phyloP scores from a whole-genome alignment of 2,113 vertebrate genomes.

The Bujurquina vittata region DNA sequence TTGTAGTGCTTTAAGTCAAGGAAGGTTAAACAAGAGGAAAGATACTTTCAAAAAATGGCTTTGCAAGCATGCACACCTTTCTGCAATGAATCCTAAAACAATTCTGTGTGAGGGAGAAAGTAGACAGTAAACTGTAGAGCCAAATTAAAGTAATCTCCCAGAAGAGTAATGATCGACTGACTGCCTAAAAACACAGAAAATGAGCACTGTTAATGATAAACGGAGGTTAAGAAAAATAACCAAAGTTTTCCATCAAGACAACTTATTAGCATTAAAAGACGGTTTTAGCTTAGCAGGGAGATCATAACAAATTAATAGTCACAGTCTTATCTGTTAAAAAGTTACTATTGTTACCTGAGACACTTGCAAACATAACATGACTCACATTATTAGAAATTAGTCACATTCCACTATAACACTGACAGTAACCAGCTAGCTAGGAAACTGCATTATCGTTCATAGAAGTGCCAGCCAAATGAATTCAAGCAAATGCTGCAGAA shows the following conservation, averaged over 20 bases:
- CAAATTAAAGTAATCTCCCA: background rate
- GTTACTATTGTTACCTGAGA: no score
- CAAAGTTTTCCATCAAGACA: background rate
- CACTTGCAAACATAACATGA: background rate
- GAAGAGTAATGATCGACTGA: background rate
- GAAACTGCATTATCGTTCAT: background rate
- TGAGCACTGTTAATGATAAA: background rate
- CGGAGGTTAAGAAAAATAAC: background rate
- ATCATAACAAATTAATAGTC: background rate
- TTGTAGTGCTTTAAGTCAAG: background rate
- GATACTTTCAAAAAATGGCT: background rate
- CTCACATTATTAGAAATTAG: background rate
- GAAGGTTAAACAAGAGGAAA: background rate
- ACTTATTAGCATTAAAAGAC: background rate
- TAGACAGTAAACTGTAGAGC: background rate
- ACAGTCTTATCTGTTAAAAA: background rate
- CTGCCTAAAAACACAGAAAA: background rate
- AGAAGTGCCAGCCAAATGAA: background rate
- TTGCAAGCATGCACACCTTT: background rate
- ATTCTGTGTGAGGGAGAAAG: background rate
- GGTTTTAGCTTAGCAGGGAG: background rate
- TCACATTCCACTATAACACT: background rate
- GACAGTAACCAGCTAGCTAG: background rate
- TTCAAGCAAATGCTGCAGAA: background rate
- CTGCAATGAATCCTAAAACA: constrained; percentile 1